A percentile compares a stretch with the other conserved stretches of the same genome.
Conservation (phyloP, 2,113 vertebrate genomes). For the Macheiramphus alcinus region DNA sequence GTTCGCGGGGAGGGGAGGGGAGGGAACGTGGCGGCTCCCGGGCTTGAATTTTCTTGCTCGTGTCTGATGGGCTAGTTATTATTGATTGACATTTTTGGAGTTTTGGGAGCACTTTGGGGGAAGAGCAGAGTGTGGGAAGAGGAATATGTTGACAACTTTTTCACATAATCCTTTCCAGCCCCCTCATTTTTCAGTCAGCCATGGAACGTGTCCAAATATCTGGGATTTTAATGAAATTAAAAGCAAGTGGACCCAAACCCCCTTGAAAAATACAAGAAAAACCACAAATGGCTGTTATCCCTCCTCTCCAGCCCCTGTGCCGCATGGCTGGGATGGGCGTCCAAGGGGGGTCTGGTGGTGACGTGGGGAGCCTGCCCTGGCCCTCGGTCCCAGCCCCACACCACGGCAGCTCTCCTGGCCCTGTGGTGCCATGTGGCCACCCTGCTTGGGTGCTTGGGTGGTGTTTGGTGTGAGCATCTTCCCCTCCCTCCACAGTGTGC, state of each 20-base stretch:
- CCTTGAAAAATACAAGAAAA: not conserved
- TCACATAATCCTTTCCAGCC: slow-evolving; percentile 58
- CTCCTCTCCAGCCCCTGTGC: not conserved
- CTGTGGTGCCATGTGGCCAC: accelerated
- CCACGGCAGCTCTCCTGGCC: not conserved
- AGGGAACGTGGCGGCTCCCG: accelerated
- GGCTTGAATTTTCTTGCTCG: not conserved
- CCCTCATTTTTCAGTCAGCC: slow-evolving; percentile 47
- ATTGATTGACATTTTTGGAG: slow-evolving; percentile 42
- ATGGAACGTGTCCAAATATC: slow-evolving; percentile 29
- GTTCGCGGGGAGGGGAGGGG: accelerated
- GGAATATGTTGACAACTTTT: slow-evolving; percentile 63
- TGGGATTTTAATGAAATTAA: slow-evolving; percentile 47
- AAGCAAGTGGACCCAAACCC: not conserved
- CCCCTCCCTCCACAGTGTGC: not conserved
- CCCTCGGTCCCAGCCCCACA: not conserved
- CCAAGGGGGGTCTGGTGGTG: not conserved
- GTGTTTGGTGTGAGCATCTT: slow-evolving; percentile 5
- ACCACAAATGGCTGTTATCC: not conserved
- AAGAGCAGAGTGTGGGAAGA: slow-evolving; percentile 52
- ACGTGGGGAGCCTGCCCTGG: not conserved
- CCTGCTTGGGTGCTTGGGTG: not conserved
- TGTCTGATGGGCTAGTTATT: slow-evolving; percentile 32
- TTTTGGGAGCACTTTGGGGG: slow-evolving; percentile 5
- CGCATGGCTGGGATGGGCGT: not conserved